Conservation (phyloP, 2,113 vertebrate species). For the Haemorhous mexicanus region DNA sequence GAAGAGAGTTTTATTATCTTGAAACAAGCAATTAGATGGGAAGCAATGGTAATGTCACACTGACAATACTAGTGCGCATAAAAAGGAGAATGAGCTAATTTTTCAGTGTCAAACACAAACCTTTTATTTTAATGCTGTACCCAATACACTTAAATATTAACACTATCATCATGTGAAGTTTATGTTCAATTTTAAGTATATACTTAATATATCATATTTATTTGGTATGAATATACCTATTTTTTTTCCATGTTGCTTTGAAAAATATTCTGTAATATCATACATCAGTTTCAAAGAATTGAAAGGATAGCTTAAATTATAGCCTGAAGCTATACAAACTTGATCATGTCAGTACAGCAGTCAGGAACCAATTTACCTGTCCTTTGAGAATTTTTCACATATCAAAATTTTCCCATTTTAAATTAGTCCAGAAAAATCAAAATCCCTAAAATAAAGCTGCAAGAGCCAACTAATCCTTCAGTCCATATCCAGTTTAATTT, state of each 20-base stretch:
- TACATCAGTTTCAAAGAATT: background rate
- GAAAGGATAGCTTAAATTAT: background rate
- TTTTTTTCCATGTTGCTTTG: background rate
- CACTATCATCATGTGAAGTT: background rate
- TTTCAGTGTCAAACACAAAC: background rate
- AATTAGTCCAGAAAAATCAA: background rate
- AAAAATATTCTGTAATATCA: background rate
- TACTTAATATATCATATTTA: background rate
- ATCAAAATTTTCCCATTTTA: background rate
- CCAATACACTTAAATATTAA: background rate
- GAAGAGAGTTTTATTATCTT: background rate
- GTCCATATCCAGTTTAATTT: background rate
- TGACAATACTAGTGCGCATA: background rate
- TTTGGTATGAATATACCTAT: background rate
- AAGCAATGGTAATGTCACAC: background rate
- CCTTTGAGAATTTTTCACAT: background rate
- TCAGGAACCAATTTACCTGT: background rate
- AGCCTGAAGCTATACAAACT: background rate
- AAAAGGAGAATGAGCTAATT: background rate
- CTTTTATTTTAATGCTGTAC: background rate
- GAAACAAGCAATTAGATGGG: constrained; percentile 3
- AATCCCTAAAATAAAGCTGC: background rate
- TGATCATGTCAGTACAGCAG: background rate
- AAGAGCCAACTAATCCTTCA: background rate
- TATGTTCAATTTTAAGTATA: background rate